phyloP scores from a whole-genome alignment of 2,888 invertebrate species.

The Stramonita haemastoma region DNA sequence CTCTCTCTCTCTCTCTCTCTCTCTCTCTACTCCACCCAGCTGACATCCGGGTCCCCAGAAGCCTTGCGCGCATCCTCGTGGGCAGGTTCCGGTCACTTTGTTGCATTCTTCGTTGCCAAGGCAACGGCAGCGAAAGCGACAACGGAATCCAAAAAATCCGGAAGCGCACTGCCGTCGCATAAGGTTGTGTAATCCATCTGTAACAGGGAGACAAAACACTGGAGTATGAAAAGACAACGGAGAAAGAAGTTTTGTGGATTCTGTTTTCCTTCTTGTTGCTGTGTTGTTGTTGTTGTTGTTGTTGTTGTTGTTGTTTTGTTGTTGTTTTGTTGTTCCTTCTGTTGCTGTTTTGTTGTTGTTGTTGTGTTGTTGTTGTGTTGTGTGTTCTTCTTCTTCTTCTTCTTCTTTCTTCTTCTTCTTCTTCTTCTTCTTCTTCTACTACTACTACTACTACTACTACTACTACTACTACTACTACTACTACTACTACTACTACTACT shows the following conservation, averaged over 20 bases:
- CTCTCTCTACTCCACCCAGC: constrained; percentile 59
- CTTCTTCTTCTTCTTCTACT: too few relatives aligned
- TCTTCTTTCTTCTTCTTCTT: too few relatives aligned
- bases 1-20: too few relatives aligned
- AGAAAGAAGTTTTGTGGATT: background rate
- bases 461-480: too few relatives aligned
- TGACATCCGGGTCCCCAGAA: constrained; percentile 73
- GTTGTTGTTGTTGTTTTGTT: too few relatives aligned
- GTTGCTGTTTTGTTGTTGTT: too few relatives aligned
- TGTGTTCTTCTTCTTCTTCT: too few relatives aligned
- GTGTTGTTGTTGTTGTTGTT: too few relatives aligned
- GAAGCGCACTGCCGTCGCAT: constrained; percentile 61
- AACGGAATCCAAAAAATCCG: constrained; percentile 69
- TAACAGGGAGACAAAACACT: constrained; percentile 27
- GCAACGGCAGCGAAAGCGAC: constrained; percentile 67
- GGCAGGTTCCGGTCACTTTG: constrained; percentile 65
- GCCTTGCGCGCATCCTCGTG: constrained; percentile 61
- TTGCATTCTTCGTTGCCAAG: constrained; percentile 61
- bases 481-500: too few relatives aligned
- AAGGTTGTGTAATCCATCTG: constrained; percentile 62
- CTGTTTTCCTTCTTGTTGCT: background rate
- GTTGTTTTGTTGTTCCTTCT: too few relatives aligned
- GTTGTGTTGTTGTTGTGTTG: too few relatives aligned
- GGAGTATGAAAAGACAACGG: background rate
- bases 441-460: too few relatives aligned